Evolutionary conservation across 2,888 invertebrate species (phyloP).

Genomic region (Netelia virgata): DNA sequence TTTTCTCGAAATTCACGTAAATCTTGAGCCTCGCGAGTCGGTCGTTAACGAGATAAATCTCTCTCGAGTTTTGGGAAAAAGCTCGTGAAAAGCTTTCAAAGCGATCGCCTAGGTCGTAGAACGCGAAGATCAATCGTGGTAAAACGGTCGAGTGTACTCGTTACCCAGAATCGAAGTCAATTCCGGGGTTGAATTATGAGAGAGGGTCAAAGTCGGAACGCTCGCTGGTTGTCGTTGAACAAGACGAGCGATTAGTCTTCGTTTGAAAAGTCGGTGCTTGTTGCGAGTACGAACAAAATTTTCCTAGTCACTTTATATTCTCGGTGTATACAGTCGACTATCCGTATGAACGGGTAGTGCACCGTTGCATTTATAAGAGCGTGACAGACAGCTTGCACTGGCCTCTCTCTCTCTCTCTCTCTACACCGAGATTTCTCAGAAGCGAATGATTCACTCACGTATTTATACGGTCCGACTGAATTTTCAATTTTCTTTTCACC

Average conservation of each 20-base stretch:
- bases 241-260: neutral
- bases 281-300: neutral
- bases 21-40: neutral
- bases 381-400: neutral
- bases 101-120: neutral
- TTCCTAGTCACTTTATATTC: neutral
- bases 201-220: neutral
- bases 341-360: neutral
- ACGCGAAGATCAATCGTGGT: neutral
- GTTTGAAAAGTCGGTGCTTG: neutral
- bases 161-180: neutral
- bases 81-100: neutral
- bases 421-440: conserved; percentile 30
- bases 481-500: conserved; percentile 7
- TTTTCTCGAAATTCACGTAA: neutral
- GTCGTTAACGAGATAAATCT: too few species aligned
- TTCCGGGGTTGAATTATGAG: neutral
- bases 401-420: neutral
- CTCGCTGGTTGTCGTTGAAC: neutral
- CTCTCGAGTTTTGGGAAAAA: neutral
- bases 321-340: neutral
- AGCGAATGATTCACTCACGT: conserved; percentile 66
- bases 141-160: neutral
- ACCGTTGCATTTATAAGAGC: neutral
- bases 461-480: conserved; percentile 54